phyloP scores from a whole-genome alignment of 2,888 invertebrate genomes.

The Spisula solida region DNA sequence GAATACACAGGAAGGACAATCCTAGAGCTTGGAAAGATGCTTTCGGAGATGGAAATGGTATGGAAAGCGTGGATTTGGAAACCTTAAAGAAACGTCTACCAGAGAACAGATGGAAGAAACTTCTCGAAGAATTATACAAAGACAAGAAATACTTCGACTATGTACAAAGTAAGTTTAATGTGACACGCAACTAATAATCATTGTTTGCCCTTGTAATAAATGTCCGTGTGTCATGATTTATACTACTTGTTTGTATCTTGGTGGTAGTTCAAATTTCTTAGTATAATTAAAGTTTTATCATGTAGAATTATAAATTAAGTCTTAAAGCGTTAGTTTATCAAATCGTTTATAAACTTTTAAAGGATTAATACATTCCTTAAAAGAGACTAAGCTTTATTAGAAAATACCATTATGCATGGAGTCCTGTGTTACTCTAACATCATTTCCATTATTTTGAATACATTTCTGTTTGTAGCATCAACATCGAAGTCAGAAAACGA shows the following conservation, averaged over 20 bases:
- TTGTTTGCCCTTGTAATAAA: too few relatives aligned
- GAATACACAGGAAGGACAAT: constrained; percentile 75
- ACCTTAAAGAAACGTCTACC: constrained; percentile 64
- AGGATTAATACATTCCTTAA: too few relatives aligned
- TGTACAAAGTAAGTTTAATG: constrained; percentile 73
- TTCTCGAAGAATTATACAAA: constrained; percentile 78
- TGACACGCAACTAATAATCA: too few relatives aligned
- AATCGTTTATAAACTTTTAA: too few relatives aligned
- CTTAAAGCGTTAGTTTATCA: too few relatives aligned
- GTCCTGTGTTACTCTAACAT: background rate
- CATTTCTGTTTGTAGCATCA: constrained; percentile 64
- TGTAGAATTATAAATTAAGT: too few relatives aligned
- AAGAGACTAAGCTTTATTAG: too few relatives aligned
- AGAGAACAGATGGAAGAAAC: constrained; percentile 74
- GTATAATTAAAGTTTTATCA: too few relatives aligned
- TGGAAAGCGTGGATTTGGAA: constrained; percentile 67
- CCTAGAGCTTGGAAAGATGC: constrained; percentile 67
- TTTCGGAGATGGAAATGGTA: constrained; percentile 67
- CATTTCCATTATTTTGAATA: background rate
- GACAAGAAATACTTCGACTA: constrained; percentile 82
- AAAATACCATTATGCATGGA: too few relatives aligned
- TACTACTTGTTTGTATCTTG: too few relatives aligned
- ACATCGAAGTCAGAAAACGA: constrained; percentile 70
- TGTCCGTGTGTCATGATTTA: too few relatives aligned
- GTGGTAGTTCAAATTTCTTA: too few relatives aligned